Conservation (phyloP, 1,140 invertebrate genomes). For the Battus philenor region DNA sequence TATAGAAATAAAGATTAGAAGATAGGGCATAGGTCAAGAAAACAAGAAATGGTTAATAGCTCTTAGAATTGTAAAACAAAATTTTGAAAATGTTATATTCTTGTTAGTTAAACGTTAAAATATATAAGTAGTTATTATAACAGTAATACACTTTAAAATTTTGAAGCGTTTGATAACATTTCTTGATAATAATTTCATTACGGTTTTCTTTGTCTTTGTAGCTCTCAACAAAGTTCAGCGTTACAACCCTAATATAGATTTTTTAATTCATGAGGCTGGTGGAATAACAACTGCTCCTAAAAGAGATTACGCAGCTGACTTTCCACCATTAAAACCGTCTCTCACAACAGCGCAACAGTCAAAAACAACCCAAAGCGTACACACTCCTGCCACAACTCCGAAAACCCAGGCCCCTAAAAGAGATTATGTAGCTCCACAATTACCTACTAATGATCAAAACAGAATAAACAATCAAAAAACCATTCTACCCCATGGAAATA, state of each 20-base stretch:
- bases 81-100: neutral
- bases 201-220: conserved; percentile 24
- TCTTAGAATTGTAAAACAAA: neutral
- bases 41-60: neutral
- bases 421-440: conserved; percentile 43
- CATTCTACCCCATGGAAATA: conserved; percentile 5
- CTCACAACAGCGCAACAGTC: conserved; percentile 23
- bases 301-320: conserved; percentile 37
- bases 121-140: neutral
- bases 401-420: conserved; percentile 34
- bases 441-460: too few species aligned
- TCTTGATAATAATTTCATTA: neutral
- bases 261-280: conserved; percentile 57
- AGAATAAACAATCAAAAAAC: conserved; percentile 16
- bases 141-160: neutral
- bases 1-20: conserved; percentile 1
- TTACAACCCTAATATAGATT: conserved; percentile 50
- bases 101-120: neutral
- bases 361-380: conserved; percentile 18
- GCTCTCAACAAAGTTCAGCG: conserved; percentile 32
- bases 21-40: conserved; percentile 18
- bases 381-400: conserved; percentile 15
- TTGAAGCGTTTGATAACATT: neutral
- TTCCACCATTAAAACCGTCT: conserved; percentile 34
- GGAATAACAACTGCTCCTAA: conserved; percentile 24